These are phyloP conservation scores for Lepidocolaptes lacrymiger DNA, from an alignment of 2,797 vertebrate genomes.

Conservation along the genomic window DNA sequence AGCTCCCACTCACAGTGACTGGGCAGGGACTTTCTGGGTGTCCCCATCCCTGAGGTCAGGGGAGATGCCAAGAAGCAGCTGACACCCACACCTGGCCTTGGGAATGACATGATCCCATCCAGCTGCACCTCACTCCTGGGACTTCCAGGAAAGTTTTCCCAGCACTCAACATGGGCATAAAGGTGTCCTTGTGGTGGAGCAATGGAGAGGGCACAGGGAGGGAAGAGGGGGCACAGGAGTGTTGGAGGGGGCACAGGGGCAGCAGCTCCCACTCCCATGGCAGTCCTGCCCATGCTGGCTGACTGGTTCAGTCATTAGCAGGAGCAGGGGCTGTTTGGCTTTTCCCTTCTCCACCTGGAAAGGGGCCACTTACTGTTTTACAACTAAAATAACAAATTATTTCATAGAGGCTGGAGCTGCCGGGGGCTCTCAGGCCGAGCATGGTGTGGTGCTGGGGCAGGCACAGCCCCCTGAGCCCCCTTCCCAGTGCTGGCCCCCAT, in stretches of 20 bases:
- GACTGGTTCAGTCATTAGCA: background rate
- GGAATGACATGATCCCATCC: fast-evolving
- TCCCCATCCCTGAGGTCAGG: background rate
- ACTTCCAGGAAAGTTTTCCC: background rate
- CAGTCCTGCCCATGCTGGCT: background rate
- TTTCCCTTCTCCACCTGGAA: background rate
- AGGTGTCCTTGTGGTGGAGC: background rate
- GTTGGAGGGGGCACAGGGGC: background rate
- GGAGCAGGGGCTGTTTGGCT: background rate
- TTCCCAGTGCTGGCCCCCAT: background rate
- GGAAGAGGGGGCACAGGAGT: background rate
- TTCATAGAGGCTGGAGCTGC: constrained; percentile 33
- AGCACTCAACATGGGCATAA: background rate
- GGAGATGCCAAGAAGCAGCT: background rate
- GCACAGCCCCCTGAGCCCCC: background rate
- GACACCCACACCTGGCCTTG: too few species aligned
- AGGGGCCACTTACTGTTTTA: constrained; percentile 42
- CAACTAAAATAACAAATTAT: constrained; percentile 57
- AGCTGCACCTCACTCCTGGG: background rate
- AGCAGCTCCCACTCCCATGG: fast-evolving
- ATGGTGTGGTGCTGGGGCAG: fast-evolving
- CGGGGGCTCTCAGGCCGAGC: background rate
- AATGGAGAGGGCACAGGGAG: background rate
- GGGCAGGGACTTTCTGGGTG: background rate
- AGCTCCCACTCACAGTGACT: background rate